Base-by-base conservation (phyloP, 2,888 invertebrate genomes). In the Acronicta psi region DNA sequence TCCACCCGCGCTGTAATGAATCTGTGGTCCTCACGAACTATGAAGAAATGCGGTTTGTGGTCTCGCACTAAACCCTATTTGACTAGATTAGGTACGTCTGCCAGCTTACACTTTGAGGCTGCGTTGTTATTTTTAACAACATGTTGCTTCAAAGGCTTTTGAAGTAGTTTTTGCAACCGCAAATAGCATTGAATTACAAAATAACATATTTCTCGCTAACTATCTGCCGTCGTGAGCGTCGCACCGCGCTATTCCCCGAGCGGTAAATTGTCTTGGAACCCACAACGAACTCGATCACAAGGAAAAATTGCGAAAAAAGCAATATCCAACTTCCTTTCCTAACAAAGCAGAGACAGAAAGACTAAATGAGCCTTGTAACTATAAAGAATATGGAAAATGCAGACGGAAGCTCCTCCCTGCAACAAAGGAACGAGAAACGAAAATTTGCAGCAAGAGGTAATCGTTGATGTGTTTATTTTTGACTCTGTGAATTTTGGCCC, bases 1-100 rank as follows among this genome's bases (percentile, higher is more conserved):
- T 67, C 73, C 73, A 77, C 65, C 75, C 73, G 71, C 70, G 71
- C 76, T 69, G 65, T 82, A 78, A 82, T 82, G 79, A 81, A 76
- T 75, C 73, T 78, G 80, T 70, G 80, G 77, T 80, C 73, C 69
- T 64, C 75, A 75, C 74, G 73, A 73, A 73, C 80, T 79, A 68
- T 78, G 73, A 79, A 78, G 74, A 79, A 82, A 79, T 79, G 74
- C 62, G 80, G 81, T 81, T 81, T 82, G 81, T 67, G 78, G 75
- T 79, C 61, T 67, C 70, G 65, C 68, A 69, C 75, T 78, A 73
- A 76, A 78, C 69, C 72, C 61, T 73, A 75, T 76, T 81, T 76
- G 77, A 71, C 76, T 79, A 73, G 71, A 60, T 75, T 59, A 55
- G 60, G 49, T 66, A 51, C 49, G 40, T 56, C 50, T 51, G 38